Evolutionary conservation across 2,113 vertebrate genomes (phyloP).

Genomic region (Thryonomys swinderianus): DNA sequence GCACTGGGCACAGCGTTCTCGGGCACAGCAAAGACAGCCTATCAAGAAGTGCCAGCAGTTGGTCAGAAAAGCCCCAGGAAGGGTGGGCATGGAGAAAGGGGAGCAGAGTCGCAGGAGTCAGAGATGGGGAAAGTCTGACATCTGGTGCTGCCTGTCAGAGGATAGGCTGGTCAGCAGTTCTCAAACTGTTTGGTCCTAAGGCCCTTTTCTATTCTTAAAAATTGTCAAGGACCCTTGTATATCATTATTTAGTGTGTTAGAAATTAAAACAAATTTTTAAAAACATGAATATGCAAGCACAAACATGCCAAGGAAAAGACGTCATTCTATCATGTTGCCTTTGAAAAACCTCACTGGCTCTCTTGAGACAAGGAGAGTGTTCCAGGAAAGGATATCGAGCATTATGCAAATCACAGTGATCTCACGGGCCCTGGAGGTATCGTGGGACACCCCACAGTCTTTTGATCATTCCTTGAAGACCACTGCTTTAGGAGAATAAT

Average conservation of each 20-base stretch:
- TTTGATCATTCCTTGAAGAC: not conserved
- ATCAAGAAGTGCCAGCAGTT: not conserved
- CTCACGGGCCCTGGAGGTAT: not conserved
- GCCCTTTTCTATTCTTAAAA: not conserved
- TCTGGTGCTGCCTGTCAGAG: not conserved
- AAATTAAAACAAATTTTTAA: conserved; percentile 18
- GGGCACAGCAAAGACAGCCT: not conserved
- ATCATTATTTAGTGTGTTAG: not conserved
- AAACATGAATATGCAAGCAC: conserved; percentile 35
- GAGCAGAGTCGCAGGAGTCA: not conserved
- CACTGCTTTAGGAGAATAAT: not conserved
- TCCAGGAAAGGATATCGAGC: not conserved
- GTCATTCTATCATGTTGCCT: not conserved
- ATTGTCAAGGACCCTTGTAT: not conserved
- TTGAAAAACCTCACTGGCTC: not conserved
- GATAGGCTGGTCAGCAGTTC: not conserved
- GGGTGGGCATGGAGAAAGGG: not conserved
- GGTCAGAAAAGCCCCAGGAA: not conserved
- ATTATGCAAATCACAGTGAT: not conserved
- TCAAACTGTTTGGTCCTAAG: not conserved
- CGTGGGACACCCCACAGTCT: not conserved
- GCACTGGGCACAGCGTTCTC: not conserved
- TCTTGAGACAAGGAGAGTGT: not conserved
- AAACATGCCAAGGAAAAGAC: not conserved
- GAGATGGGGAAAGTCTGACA: rapidly evolving